Conservation (phyloP, 2,888 invertebrate species). For the Didymodactylos carnosus region DNA sequence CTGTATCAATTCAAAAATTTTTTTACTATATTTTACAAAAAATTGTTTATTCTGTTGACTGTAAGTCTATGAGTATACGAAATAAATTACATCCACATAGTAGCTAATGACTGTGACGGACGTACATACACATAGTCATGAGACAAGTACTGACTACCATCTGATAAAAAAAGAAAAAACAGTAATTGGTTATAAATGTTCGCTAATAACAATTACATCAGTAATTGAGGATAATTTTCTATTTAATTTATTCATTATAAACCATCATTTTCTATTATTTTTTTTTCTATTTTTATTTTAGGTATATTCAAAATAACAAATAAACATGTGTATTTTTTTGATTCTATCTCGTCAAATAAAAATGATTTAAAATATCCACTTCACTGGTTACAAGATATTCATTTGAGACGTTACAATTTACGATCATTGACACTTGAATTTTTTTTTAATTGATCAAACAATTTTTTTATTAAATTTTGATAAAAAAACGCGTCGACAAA, state of each 20-base stretch:
- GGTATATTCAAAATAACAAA: constrained; percentile 44
- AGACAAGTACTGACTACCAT: too few species aligned
- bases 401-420: constrained; percentile 45
- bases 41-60: too few species aligned
- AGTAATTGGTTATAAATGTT: background rate
- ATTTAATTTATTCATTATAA: too few species aligned
- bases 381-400: constrained; percentile 44
- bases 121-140: too few species aligned
- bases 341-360: constrained; percentile 25
- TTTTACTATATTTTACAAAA: too few species aligned
- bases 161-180: too few species aligned
- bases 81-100: too few species aligned
- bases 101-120: too few species aligned
- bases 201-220: background rate
- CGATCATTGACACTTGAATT: constrained; percentile 46
- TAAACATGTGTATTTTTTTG: constrained; percentile 43
- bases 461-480: constrained; percentile 48
- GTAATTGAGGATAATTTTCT: background rate
- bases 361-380: constrained; percentile 39
- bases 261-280: too few species aligned
- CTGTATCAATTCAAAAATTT: too few species aligned
- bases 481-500: constrained; percentile 42
- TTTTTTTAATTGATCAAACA: constrained; percentile 46
- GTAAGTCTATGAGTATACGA: too few species aligned
- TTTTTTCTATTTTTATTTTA: too few species aligned